Conservation (phyloP, 2,888 invertebrate genomes). For the Carterocephalus palaemon region DNA sequence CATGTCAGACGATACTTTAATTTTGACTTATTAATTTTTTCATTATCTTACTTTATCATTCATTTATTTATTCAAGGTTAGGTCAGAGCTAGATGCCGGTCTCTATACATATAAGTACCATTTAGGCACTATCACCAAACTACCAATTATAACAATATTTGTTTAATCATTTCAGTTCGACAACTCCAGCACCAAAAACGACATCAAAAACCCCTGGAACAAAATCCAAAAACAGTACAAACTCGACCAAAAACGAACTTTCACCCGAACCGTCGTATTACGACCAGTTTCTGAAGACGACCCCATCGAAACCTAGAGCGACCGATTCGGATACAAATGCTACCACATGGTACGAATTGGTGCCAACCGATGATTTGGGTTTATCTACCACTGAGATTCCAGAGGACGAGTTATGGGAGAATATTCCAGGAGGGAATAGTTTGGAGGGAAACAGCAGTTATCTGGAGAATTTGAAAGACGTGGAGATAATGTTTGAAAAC, state of each 20-base stretch:
- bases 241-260: conserved; percentile 48
- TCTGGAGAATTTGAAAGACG: conserved; percentile 62
- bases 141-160: neutral
- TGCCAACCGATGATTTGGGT: conserved; percentile 54
- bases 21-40: too few species aligned
- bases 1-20: too few species aligned
- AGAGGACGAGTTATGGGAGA: conserved; percentile 69
- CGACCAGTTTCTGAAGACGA: conserved; percentile 71
- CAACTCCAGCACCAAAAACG: conserved; percentile 39
- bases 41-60: too few species aligned
- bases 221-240: conserved; percentile 36
- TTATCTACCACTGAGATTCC: conserved; percentile 44
- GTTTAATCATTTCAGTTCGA: conserved; percentile 1
- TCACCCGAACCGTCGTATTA: conserved; percentile 61
- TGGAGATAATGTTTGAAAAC: conserved; percentile 68
- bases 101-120: too few species aligned
- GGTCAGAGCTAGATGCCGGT: too few species aligned
- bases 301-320: conserved; percentile 44
- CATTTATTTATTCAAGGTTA: too few species aligned
- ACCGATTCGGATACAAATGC: conserved; percentile 43
- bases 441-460: conserved; percentile 49
- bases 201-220: conserved; percentile 35
- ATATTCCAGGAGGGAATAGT: too few species aligned
- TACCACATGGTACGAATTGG: conserved; percentile 66
- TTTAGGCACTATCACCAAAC: too few species aligned